Base-by-base conservation (phyloP, 30 jellyfish, hydroid and myxozoan species). In the Chrysaora quinquecirrha region DNA sequence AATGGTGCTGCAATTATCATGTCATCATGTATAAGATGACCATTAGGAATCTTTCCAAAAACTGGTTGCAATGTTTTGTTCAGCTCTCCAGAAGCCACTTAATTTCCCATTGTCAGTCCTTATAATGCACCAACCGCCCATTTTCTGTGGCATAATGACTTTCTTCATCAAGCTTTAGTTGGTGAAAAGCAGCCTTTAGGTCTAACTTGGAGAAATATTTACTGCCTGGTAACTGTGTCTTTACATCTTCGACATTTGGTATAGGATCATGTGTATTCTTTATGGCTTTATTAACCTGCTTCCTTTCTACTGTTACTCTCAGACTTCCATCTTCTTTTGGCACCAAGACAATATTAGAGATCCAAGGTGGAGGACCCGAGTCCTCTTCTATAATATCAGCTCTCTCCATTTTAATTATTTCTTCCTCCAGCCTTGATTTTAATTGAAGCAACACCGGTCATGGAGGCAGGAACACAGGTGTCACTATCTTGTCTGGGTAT, bases 161-260 rank as follows among this genome's bases (percentile, higher is more conserved):
- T 34, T 52, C 90, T 46, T 83, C 95, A 63, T 54, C 85, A 2
- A 87, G 72, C 78, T 1, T 74, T 31, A 87, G 71, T 31, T 87
- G 84, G 32, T 71, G 85, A 62, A 78, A 87, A 1, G 96, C 96
- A 28, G 96, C 66, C 89, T 87, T 77, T 20, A 87, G 77, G 48
- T 80, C 93, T 3, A 80, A 21, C 67, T 87, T 87, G 56, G 93
- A 0, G 67, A 87, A 87, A 34, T 9, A 58, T 54, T 79, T 78
- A 32, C 88, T 14, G 71, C 93, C 88, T 0, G 88, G 0, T 0
- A 87, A 61, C 30, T 78, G 78, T 4, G 96, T 77, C 27, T 56
- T 76, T 10, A 69, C 71, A 0, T 87, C 96, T 63, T 87, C 96
- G 30, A 54, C 78, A 31, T 60, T 76, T 54, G 89, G 94, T 11